phyloP scores from a whole-genome alignment of 2,888 invertebrate genomes.

The Diarsia brunnea region DNA sequence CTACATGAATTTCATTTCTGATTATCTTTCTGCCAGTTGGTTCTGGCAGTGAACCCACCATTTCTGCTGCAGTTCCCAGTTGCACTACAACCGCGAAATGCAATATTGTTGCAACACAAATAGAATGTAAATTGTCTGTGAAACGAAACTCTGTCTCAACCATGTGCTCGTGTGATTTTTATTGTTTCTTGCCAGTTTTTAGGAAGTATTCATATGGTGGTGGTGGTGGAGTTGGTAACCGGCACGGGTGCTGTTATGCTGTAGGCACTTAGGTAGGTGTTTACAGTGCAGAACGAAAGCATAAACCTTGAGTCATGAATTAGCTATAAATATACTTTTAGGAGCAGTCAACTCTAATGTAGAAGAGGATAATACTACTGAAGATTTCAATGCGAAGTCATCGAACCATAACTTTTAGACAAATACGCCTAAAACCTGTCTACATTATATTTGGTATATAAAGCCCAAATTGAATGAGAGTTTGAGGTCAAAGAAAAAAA shows the following conservation, averaged over 20 bases:
- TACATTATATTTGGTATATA: slow-evolving; percentile 2
- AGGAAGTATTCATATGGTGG: slow-evolving; percentile 43
- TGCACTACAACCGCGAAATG: slow-evolving; percentile 68
- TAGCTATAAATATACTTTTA: slow-evolving; percentile 42
- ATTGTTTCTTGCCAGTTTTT: slow-evolving; percentile 61
- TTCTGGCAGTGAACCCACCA: slow-evolving; percentile 8
- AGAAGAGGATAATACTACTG: slow-evolving; percentile 15
- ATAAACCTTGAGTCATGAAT: slow-evolving; percentile 35
- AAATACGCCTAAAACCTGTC: slow-evolving; percentile 9
- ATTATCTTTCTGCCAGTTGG: slow-evolving; percentile 19
- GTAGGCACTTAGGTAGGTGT: slow-evolving; percentile 18
- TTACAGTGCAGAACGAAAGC: slow-evolving; percentile 36
- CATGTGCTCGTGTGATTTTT: slow-evolving; percentile 73
- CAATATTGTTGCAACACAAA: slow-evolving; percentile 72
- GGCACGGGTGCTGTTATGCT: neutral
- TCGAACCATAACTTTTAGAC: slow-evolving; percentile 6
- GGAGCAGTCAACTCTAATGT: slow-evolving; percentile 22
- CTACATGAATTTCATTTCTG: slow-evolving; percentile 3
- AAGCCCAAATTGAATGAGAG: slow-evolving; percentile 5
- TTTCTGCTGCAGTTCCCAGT: slow-evolving; percentile 47
- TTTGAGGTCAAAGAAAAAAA: slow-evolving; percentile 15
- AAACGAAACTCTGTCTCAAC: slow-evolving; percentile 79
- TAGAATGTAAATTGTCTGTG: slow-evolving; percentile 74
- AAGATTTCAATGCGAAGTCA: slow-evolving; percentile 17
- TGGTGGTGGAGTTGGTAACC: slow-evolving; percentile 38